Evolutionary conservation across 2,113 vertebrate species (phyloP).

Genomic region (Centrocercus urophasianus): DNA sequence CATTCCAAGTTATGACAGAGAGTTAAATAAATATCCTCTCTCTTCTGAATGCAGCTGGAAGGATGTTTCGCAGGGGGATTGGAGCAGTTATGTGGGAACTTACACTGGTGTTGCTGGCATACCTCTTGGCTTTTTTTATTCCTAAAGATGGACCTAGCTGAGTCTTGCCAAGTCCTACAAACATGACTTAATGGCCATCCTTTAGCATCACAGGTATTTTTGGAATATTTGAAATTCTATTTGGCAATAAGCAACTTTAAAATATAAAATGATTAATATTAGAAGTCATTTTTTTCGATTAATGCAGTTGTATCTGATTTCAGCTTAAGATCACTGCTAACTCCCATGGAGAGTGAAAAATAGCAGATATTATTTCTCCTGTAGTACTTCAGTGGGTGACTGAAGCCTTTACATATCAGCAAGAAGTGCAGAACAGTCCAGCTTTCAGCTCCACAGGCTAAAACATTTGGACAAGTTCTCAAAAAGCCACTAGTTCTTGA

Average conservation of each 20-base stretch:
- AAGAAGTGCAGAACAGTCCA: neutral
- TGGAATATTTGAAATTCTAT: neutral
- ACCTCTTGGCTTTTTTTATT: neutral
- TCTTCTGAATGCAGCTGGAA: neutral
- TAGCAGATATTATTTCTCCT: neutral
- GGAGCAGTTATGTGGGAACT: neutral
- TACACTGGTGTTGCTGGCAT: neutral
- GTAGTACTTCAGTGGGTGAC: neutral
- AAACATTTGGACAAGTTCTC: neutral
- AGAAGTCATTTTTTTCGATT: neutral
- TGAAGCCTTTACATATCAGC: neutral
- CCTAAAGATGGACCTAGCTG: neutral
- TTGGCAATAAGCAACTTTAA: neutral
- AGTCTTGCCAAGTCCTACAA: neutral
- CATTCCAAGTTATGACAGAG: neutral
- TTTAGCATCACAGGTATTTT: neutral
- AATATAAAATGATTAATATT: neutral
- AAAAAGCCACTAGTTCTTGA: neutral
- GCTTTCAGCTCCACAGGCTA: neutral
- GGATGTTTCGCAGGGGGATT: accelerated
- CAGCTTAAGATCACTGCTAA: neutral
- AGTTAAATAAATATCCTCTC: neutral
- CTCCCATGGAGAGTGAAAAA: neutral
- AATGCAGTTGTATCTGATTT: neutral
- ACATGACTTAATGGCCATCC: neutral